Evolutionary conservation across 2,888 invertebrate genomes (phyloP).

Genomic region (Lithophane semibrunnea): DNA sequence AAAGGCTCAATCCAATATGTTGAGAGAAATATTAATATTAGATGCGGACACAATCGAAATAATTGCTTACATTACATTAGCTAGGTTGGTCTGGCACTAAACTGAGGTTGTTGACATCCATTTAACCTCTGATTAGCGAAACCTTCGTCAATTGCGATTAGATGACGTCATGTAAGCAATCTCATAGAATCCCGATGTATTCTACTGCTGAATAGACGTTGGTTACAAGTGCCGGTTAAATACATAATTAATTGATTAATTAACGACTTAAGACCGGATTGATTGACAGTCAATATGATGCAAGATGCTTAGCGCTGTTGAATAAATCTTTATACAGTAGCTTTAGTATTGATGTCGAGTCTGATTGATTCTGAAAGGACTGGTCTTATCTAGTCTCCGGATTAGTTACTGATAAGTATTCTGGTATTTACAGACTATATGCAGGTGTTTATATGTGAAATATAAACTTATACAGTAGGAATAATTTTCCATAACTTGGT

Average conservation of each 20-base stretch:
- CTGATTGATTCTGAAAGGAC: constrained; percentile 45
- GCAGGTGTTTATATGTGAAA: constrained; percentile 19
- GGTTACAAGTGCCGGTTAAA: constrained; percentile 46
- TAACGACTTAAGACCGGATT: constrained; percentile 48
- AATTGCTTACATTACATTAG: constrained; percentile 59
- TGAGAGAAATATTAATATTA: constrained; percentile 54
- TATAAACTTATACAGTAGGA: constrained; percentile 22
- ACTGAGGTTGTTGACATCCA: constrained; percentile 49
- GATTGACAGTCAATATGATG: constrained; percentile 57
- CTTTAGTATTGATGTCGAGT: constrained; percentile 29
- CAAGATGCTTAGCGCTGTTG: constrained; percentile 40
- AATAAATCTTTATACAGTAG: constrained; percentile 51
- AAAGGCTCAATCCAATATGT: constrained; percentile 72
- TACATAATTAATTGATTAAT: constrained; percentile 58
- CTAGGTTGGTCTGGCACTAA: constrained; percentile 16
- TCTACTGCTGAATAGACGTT: constrained; percentile 59
- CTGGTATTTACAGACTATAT: constrained; percentile 22
- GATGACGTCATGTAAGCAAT: constrained; percentile 61
- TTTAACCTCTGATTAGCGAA: constrained; percentile 44
- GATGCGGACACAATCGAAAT: constrained; percentile 62
- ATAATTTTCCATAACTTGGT: constrained; percentile 53
- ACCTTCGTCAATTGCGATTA: constrained; percentile 38
- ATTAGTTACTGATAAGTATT: constrained; percentile 20
- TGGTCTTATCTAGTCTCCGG: too few relatives aligned
- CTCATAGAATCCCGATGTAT: constrained; percentile 56